Evolutionary conservation across 2,797 vertebrate genomes (phyloP), one percentile per base, ranked within the genome.

Genomic region (Dendrocincla tyrannina): DNA sequence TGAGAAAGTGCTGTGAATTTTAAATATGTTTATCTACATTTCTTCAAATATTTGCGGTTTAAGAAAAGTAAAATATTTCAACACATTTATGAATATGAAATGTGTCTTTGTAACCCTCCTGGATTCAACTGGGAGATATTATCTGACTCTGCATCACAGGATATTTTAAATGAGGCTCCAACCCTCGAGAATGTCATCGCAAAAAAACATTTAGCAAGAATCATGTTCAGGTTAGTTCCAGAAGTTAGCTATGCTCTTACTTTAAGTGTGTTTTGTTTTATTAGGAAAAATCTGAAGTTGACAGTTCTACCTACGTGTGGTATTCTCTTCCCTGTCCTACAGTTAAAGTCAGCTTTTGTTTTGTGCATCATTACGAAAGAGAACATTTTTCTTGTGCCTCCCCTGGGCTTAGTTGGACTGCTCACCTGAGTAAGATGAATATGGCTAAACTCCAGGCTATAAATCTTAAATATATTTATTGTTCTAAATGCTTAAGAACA

Each of bases 1-100:
- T 97, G 87, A 92, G 91, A 88, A 94, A 89, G 92, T 89, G 91
- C 89, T 96, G 87, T 92, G 94, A 96, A 97, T 97, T 97, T 96
- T 91, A 88, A 96, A 80, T 93, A 78, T 92, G 88, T 97, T 97
- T 97, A 85, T 95, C 89, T 96, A 82, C 85, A 90, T 95, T 92
- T 76, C 89, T 94, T 95, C 72, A 92, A 96, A 95, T 96, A 83
- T 97, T 97, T 97, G 78, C 58, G 25, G 64, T 97, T 97, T 76
- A 89, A 89, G 94, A 91, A 91, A 83, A 95, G 44, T 84, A 88
- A 87, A 96, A 89, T 85, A 94, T 94, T 97, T 94, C 86, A 91
- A 84, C 74, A 94, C 77, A 56, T 55, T 96, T 92, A 33, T 92
- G 94, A 96, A 96, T 96, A 83, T 67, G 86, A 89, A 96, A 63